A percentile compares a stretch with the other conserved stretches of the same genome.
phyloP scores from a whole-genome alignment of 1,140 invertebrate species.

The Holotrichia oblita region DNA sequence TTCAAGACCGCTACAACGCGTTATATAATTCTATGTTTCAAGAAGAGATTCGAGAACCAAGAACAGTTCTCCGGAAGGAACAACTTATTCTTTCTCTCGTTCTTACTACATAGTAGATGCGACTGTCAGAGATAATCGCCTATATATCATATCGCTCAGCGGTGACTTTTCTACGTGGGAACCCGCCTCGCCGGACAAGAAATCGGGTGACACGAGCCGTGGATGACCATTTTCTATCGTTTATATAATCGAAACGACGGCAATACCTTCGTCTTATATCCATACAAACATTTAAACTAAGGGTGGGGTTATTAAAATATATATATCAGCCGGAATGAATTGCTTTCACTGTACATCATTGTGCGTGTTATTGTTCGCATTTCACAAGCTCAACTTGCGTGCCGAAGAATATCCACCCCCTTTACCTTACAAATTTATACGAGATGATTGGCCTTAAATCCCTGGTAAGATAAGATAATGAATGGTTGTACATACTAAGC shows the following conservation, averaged over 20 bases:
- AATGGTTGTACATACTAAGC: not conserved
- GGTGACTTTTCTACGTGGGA: no score
- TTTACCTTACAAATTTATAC: not conserved
- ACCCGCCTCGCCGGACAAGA: no score
- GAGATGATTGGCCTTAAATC: not conserved
- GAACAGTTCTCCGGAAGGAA: no score
- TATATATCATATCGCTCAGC: no score
- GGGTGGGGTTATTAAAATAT: not conserved
- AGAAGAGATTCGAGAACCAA: no score
- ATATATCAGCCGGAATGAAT: not conserved
- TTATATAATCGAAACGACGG: not conserved
- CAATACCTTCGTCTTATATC: not conserved
- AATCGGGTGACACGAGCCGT: not conserved
- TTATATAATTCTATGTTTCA: no score
- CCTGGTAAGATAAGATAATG: not conserved
- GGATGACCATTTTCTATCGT: not conserved
- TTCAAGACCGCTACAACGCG: no score
- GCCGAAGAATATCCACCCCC: not conserved
- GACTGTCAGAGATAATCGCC: no score
- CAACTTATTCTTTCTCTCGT: no score
- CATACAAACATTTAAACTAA: not conserved
- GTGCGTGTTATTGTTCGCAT: conserved; percentile 19
- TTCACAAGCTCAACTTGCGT: not conserved
- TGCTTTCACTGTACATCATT: not conserved
- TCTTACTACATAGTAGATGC: no score